A percentile compares a stretch with the other conserved stretches of the same genome.
Evolutionary conservation across 1,140 invertebrate species (phyloP).

Genomic region (Dolichoris vasculosae): DNA sequence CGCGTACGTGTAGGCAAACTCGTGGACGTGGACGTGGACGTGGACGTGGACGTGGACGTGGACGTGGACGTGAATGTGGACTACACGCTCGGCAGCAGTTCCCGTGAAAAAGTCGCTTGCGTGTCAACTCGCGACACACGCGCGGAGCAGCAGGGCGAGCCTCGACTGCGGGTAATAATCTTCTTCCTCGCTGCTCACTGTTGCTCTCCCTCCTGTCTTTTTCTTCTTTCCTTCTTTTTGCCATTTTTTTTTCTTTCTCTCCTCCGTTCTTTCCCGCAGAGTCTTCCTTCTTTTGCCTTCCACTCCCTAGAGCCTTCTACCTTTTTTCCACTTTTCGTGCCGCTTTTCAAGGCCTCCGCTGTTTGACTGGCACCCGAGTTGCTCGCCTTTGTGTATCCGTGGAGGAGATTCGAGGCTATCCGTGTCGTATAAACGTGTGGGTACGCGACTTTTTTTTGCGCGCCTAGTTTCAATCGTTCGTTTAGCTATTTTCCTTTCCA

Average conservation of each 20-base stretch:
- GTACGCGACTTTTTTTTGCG: background rate
- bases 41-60: constrained; percentile 56
- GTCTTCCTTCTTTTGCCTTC: background rate
- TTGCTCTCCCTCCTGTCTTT: background rate
- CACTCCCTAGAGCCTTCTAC: constrained; percentile 28
- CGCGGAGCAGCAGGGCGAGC: constrained; percentile 41
- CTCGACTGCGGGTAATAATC: constrained; percentile 62
- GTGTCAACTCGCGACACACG: constrained; percentile 63
- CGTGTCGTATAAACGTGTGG: no score
- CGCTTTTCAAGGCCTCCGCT: constrained; percentile 31
- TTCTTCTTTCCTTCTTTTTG: background rate
- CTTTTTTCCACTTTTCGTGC: constrained; percentile 51
- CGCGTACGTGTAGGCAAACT: background rate
- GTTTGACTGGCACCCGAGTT: background rate
- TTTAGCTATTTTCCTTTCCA: background rate
- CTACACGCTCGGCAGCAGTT: constrained; percentile 48
- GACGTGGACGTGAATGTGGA: constrained; percentile 30
- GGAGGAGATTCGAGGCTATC: background rate
- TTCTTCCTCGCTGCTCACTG: constrained; percentile 57
- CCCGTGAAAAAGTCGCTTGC: constrained; percentile 67
- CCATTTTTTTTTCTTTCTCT: background rate
- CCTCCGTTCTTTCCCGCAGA: background rate
- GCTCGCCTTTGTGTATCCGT: background rate
- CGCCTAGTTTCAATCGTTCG: background rate
- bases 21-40: background rate